Conservation (phyloP, 2,888 invertebrate genomes). For the Euzophera pinguis region DNA sequence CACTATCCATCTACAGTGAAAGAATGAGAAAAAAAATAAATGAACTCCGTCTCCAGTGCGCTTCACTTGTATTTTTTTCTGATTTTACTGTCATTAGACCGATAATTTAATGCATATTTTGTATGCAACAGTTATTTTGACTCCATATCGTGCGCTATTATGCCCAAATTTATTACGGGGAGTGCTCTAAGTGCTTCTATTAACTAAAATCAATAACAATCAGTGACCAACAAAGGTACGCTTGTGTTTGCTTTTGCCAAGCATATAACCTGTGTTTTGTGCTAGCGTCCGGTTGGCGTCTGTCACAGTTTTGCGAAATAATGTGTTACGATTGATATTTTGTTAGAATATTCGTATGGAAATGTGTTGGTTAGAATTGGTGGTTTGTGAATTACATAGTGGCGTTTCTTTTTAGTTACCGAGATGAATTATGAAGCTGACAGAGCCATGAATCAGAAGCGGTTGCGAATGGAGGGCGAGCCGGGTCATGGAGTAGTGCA, state of each 20-base stretch:
- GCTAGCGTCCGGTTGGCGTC: constrained; percentile 80
- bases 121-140: constrained; percentile 75
- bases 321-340: constrained; percentile 48
- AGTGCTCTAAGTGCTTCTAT: constrained; percentile 69
- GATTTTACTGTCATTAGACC: constrained; percentile 77
- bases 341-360: constrained; percentile 35
- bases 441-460: constrained; percentile 77
- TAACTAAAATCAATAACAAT: constrained; percentile 79
- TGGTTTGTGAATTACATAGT: constrained; percentile 37
- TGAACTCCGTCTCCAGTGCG: constrained; percentile 47
- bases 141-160: constrained; percentile 67
- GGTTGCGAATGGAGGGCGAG: constrained; percentile 76
- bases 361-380: constrained; percentile 41
- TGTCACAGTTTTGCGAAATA: constrained; percentile 64
- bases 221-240: constrained; percentile 80
- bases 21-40: constrained; percentile 70
- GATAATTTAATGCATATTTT: constrained; percentile 77
- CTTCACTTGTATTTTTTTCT: constrained; percentile 79
- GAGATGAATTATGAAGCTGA: constrained; percentile 79
- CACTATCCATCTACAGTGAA: constrained; percentile 27
- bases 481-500: constrained; percentile 76
- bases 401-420: constrained; percentile 69
- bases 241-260: constrained; percentile 75
- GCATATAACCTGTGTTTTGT: constrained; percentile 77
- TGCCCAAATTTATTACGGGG: constrained; percentile 64